These are phyloP conservation scores for Acanthaster planci DNA, from an alignment of 35 echinoderm and acorn worm species.

Conservation along the genomic window DNA sequence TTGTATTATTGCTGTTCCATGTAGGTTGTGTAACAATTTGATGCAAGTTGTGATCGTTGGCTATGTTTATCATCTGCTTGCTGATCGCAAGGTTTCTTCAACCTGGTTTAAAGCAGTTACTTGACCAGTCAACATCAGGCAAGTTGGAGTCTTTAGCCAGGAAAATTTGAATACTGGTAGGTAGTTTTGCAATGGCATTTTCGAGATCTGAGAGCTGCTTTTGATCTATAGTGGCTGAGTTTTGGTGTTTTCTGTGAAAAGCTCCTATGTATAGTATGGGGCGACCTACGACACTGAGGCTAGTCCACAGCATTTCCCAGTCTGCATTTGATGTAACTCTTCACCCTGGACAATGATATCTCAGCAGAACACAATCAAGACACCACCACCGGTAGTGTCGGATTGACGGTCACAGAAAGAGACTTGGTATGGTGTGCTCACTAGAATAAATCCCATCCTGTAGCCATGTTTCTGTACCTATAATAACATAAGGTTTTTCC, in stretches of 20 bases:
- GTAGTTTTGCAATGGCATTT: background rate
- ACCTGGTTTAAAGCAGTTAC: conserved; percentile 6
- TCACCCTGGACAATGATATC: conserved; percentile 32
- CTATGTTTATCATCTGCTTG: conserved; percentile 12
- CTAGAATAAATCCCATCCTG: conserved; percentile 28
- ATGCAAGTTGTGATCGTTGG: background rate
- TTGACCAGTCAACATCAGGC: conserved; percentile 36
- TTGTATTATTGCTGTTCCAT: background rate
- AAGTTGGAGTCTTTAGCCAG: conserved; percentile 21
- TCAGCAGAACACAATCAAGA: conserved; percentile 6
- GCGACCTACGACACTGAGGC: conserved; percentile 26
- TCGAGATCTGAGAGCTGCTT: background rate
- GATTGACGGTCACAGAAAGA: conserved; percentile 18
- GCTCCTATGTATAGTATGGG: conserved; percentile 5
- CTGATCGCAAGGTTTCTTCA: conserved; percentile 23
- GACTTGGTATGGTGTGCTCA: conserved; percentile 10
- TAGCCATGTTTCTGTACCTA: conserved; percentile 47
- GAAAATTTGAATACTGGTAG: conserved; percentile 15
- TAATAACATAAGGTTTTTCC: conserved; percentile 37
- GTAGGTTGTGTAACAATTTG: conserved; percentile 27
- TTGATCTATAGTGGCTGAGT: background rate
- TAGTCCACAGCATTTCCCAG: conserved; percentile 35
- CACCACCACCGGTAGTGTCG: conserved; percentile 38
- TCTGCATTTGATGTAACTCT: background rate
- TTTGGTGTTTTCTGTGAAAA: background rate